Percentiles rank a stretch among this genome's conserved stretches.
These are phyloP conservation scores for Holothuria glaberrima DNA, from an alignment of 35 echinoderm and acorn worm genomes.

Conservation along the genomic window DNA sequence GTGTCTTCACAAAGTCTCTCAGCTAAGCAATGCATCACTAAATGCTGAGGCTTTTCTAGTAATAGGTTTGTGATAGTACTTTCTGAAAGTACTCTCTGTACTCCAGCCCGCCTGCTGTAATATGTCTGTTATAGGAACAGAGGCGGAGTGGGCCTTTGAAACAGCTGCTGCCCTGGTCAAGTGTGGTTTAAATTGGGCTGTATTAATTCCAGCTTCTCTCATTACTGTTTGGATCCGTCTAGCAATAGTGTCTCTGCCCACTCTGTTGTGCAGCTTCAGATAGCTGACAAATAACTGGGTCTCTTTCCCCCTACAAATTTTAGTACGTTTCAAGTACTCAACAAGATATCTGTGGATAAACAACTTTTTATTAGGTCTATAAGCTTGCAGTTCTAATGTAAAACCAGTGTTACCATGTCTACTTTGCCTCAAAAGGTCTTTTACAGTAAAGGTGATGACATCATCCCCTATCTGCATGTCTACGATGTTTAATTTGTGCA, in stretches of 20 bases:
- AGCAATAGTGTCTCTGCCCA: conserved; percentile 45
- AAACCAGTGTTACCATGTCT: conserved; percentile 17
- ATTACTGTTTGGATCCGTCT: conserved; percentile 66
- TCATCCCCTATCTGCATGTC: background rate
- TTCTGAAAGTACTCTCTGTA: conserved; percentile 61
- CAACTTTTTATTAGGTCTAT: background rate
- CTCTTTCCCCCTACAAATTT: background rate
- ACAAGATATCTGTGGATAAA: background rate
- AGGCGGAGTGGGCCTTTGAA: conserved; percentile 32
- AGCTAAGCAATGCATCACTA: background rate
- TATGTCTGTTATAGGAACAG: conserved; percentile 55
- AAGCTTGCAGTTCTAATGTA: background rate
- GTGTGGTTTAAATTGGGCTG: conserved; percentile 64
- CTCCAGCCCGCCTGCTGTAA: conserved; percentile 67
- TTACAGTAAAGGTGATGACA: too few species aligned
- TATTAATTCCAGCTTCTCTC: conserved; percentile 61
- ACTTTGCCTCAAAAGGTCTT: background rate
- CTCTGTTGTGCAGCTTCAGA: background rate
- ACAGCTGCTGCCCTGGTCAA: conserved; percentile 64
- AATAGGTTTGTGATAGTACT: conserved; percentile 65
- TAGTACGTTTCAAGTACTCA: background rate
- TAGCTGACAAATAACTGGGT: background rate
- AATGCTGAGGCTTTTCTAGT: background rate
- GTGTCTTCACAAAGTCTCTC: background rate
- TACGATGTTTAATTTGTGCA: background rate